Base-by-base conservation (phyloP, 1,140 invertebrate genomes). In the Apolygus lucorum region DNA sequence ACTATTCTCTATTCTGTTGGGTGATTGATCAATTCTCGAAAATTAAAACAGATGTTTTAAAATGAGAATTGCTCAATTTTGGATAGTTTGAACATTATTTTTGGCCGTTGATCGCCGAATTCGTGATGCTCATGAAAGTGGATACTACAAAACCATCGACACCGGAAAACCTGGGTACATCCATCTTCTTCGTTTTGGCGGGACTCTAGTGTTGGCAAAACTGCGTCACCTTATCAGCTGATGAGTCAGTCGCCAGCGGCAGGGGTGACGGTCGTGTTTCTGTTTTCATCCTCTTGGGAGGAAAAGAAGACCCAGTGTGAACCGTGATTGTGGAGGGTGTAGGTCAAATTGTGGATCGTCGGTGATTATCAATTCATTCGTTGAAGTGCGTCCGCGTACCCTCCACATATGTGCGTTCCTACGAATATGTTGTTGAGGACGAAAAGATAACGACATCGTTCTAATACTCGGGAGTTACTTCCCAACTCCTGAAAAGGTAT, bases 341-440 rank as follows among this genome's bases (percentile, higher is more conserved):
- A 42, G 34, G 34, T 42, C 34, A 4, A 17, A 17, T 42, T 8
- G 34, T 42, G 17, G 34, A 17, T 4, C 34, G 34, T 42, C 4
- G 4, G 34, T 42, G 4, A 8, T 17, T 4, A 17, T 42, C 34
- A 42, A 42, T 8, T 42, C 17, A 8, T 17, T 42, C 17, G 4
- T 8, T 17, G 4, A 42, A 42, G 34, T 42, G 34, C 34, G 34
- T 17, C 17, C 34, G 34, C 34, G 34, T 42, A 42, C 4, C 17
- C 4, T 42, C 34, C 34, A 8, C 17, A 17, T 8, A 42, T 42
- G 34, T 27, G 21, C 27, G 63, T 13, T 21, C 11, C 11, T 25
- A 21, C 29, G 59, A 72, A 72, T 70, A 72, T 72, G 72, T 68
- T 72, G 66, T 65, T 70, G 52, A 72, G 72, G 69, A 72, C 69